Evolutionary conservation across 53 echinoderm and acorn worm species (phyloP), one percentile per base, ranked within the genome.

Genomic region (Antedon mediterranea): DNA sequence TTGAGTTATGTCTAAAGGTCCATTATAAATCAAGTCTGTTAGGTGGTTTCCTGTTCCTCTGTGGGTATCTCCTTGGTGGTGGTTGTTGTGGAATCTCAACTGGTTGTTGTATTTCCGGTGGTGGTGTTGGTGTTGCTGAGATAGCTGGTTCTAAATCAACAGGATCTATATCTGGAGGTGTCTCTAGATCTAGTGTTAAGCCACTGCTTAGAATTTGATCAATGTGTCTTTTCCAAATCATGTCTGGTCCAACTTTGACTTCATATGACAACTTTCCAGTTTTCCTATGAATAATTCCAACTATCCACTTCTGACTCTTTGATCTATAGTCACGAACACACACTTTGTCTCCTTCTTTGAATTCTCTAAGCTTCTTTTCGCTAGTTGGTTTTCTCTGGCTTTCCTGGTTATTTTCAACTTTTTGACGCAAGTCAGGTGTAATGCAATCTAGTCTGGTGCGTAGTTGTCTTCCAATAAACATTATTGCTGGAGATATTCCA

Each of bases 261-360:
- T 75, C 43, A 32, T 85, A 85, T 71, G 80, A 85, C 30, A 85
- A 20, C 23, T 75, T 79, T 30, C 85, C 85, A 75, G 85, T 79
- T 28, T 71, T 74, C 30, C 31, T 74, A 32, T 71, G 33, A 27
- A 80, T 76, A 20, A 85, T 72, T 29, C 85, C 85, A 28, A 71
- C 34, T 34, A 85, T 77, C 79, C 79, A 84, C 33, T 84, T 70
- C 71, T 79, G 31, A 28, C 20, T 33, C 30, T 34, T 33, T 34
- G 41, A 41, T 43, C 37, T 43, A 72, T 83, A 77, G 72, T 83
- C 70, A 32, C 78, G 32, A 71, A 72, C 83, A n/a, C 37, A 76
- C 33, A 83, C 83, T 32, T 70, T 32, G 32, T 83, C 77, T 23
- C 43, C 78, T 33, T 30, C 32, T 41, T 78, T 32, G 26, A 84